phyloP scores from a whole-genome alignment of 2,888 invertebrate genomes.

The Pecten maximus region DNA sequence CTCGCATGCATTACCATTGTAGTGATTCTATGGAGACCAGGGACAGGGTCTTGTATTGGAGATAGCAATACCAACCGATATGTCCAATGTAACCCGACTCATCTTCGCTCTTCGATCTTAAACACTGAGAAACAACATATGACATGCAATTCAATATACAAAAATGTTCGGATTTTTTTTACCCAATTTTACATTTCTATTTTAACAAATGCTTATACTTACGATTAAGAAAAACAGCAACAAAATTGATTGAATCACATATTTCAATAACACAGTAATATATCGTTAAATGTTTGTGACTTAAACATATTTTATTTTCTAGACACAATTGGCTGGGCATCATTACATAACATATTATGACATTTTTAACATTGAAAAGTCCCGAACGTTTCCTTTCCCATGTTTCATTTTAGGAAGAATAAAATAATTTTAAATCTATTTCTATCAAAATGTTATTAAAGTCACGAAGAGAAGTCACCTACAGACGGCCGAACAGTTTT shows the following conservation, averaged over 20 bases:
- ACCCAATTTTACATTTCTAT: background rate
- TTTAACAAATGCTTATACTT: background rate
- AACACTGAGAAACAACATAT: background rate
- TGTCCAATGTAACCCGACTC: background rate
- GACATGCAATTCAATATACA: background rate
- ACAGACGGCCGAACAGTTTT: no score
- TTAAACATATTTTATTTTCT: no score
- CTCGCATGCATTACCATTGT: constrained; percentile 39
- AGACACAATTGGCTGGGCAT: no score
- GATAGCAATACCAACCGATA: background rate
- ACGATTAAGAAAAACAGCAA: background rate
- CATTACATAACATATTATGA: no score
- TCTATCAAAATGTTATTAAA: no score
- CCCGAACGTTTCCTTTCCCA: no score
- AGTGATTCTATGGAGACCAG: background rate
- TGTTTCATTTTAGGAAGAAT: no score
- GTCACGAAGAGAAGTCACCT: no score
- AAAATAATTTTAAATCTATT: no score
- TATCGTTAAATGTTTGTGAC: background rate
- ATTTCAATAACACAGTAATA: background rate
- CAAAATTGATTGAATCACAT: no score
- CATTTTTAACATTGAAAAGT: no score
- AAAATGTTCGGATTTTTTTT: background rate
- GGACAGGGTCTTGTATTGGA: background rate
- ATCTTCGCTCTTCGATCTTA: background rate